Conservation (phyloP, 2,888 invertebrate genomes). For the Platynereis dumerilii region DNA sequence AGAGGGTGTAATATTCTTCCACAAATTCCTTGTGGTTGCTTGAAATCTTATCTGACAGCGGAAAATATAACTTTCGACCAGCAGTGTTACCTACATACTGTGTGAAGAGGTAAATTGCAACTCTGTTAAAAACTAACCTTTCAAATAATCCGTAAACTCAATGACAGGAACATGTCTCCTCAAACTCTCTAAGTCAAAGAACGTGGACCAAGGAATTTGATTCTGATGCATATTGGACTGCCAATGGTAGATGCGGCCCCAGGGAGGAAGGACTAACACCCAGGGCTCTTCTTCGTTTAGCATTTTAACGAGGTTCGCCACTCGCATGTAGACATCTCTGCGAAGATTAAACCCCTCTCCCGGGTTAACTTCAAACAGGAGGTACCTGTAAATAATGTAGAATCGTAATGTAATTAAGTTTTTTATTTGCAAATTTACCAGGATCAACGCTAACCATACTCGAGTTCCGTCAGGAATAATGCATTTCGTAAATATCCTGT, state of each 20-base stretch:
- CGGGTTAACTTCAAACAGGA: constrained; percentile 93
- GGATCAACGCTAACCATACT: too few species aligned
- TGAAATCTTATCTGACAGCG: too few species aligned
- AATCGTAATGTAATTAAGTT: too few species aligned
- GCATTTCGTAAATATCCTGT: too few species aligned
- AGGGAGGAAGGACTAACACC: constrained; percentile 86
- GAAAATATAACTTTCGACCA: too few species aligned
- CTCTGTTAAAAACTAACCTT: constrained; percentile 69
- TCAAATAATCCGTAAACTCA: constrained; percentile 82
- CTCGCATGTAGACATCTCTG: constrained; percentile 92
- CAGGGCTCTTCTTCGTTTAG: constrained; percentile 67
- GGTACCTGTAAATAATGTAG: constrained; percentile 71
- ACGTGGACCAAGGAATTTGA: constrained; percentile 79
- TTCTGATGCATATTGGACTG: constrained; percentile 65
- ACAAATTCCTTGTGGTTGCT: too few species aligned
- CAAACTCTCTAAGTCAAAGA: constrained; percentile 84
- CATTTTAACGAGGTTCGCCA: constrained; percentile 81
- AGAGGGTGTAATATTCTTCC: too few species aligned
- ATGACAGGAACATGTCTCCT: constrained; percentile 81
- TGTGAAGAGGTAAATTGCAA: too few species aligned
- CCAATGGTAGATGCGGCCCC: constrained; percentile 93
- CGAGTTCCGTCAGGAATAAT: too few species aligned
- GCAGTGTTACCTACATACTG: too few species aligned
- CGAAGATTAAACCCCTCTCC: constrained; percentile 97
- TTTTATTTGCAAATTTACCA: too few species aligned